Base-by-base conservation (phyloP, 92 coral and sea anemone species). In the Anthopleura xanthogrammica region DNA sequence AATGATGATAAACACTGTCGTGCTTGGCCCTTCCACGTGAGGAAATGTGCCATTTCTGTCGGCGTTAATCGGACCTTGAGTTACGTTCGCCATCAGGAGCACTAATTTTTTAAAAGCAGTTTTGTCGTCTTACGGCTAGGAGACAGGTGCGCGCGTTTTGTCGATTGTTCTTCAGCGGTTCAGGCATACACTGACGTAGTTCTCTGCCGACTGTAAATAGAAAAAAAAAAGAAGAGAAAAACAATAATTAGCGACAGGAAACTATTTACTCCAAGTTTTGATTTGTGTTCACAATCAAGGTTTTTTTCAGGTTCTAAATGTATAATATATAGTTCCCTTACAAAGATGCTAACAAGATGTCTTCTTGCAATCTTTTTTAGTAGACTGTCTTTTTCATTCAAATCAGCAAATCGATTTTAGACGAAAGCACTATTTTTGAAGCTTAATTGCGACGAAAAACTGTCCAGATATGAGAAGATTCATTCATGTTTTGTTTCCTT, bases 1-100 rank as follows among this genome's bases (percentile, higher is more conserved):
- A 36, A 85, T 23, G 16, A 91, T 65, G 19, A 91, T 57, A 73
- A 91, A 93, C 1, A 87, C 23, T 46, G 78, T 75, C 19, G 79
- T 85, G 46, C 62, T 60, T 19, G 70, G 50, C 43, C 43, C 75
- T 1, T 60, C 85, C 41, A 73, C 85, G 14, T 46, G 8, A 19
- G 50, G 43, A 24, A 52, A 5, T 55, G 89, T 52, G 0, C 60
- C 58, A 64, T 39, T 78, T 79, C 72, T 12, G 9, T n/a, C 76
- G 48, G 2, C 64, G 24, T 65, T 76, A 43, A 24, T 76, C 79
- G 14, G 9, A 41, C 41, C 5, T 58, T 48, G 79, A 36, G 19
- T 76, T 16, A 55, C 1, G 22, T 68, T 68, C 74, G 46, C 74
- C 74, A 68, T 68, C 36, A 68, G 42, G 46, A 9, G 3, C 5